phyloP scores from a whole-genome alignment of 1,140 invertebrate species.

The Piezodorus guildinii region DNA sequence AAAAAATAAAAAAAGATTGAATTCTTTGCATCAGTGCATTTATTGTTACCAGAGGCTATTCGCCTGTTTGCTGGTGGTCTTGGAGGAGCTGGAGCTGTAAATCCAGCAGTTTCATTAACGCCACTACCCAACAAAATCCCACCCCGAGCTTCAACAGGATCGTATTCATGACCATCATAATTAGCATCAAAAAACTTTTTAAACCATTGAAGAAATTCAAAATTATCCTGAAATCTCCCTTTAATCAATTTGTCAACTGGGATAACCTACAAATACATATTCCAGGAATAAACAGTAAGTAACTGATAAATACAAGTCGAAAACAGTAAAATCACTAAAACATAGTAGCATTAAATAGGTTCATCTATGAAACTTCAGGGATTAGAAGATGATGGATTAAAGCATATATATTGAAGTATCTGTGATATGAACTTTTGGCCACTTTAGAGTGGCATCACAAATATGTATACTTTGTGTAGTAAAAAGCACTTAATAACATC shows the following conservation, averaged over 20 bases:
- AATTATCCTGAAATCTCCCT: conserved; percentile 95
- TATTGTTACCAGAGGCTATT: conserved; percentile 21
- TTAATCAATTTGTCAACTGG: conserved; percentile 83
- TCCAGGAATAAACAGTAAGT: background rate
- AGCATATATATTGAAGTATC: too few species aligned
- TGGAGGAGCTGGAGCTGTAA: conserved; percentile 22
- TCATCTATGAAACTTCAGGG: too few species aligned
- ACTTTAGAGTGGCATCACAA: too few species aligned
- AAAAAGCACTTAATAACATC: too few species aligned
- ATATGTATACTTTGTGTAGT: too few species aligned
- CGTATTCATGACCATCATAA: conserved; percentile 85
- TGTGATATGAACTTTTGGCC: too few species aligned
- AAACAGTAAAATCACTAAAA: too few species aligned
- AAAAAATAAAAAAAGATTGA: background rate
- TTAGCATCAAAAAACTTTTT: conserved; percentile 99
- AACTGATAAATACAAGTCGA: too few species aligned
- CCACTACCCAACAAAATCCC: conserved; percentile 66
- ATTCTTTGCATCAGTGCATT: background rate
- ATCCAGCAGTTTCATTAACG: conserved; percentile 18
- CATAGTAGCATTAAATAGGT: too few species aligned
- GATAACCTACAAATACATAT: conserved; percentile 35
- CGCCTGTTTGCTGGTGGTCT: conserved; percentile 17
- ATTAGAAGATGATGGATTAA: too few species aligned
- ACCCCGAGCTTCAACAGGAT: conserved; percentile 71
- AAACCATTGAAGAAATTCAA: conserved; percentile 99